phyloP scores from a whole-genome alignment of 2,888 invertebrate genomes.

The Ichneumoninae sp. region DNA sequence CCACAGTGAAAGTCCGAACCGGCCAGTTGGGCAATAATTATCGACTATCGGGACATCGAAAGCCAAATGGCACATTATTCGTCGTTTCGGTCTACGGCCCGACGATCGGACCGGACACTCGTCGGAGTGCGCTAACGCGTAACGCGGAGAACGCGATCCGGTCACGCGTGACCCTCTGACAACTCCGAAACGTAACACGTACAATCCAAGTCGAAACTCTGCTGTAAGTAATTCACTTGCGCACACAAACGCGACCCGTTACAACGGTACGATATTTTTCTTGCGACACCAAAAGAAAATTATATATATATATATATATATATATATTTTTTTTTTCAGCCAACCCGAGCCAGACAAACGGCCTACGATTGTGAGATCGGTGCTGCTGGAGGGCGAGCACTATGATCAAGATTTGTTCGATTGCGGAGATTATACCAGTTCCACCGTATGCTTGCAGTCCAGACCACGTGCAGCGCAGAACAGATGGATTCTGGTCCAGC shows the following conservation, averaged over 20 bases:
- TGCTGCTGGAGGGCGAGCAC: constrained; percentile 15
- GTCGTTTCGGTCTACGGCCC: constrained; percentile 30
- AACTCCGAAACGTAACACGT: constrained; percentile 7
- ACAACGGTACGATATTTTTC: constrained; percentile 55
- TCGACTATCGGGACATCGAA: constrained; percentile 47
- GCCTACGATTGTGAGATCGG: constrained; percentile 43
- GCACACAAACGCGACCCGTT: constrained; percentile 40
- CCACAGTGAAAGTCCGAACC: constrained; percentile 37
- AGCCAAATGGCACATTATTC: not conserved
- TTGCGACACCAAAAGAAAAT: constrained; percentile 39
- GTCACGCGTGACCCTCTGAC: constrained; percentile 46
- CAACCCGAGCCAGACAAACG: constrained; percentile 17
- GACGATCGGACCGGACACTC: constrained; percentile 23
- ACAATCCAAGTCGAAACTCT: constrained; percentile 14
- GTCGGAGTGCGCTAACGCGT: constrained; percentile 40
- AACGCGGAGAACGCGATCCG: constrained; percentile 44
- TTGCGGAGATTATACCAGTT: constrained; percentile 18
- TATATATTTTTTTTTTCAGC: not conserved
- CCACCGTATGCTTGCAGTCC: not conserved
- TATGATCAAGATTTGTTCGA: constrained; percentile 32
- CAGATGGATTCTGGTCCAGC: not conserved
- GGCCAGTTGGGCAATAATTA: constrained; percentile 58
- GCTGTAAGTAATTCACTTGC: constrained; percentile 42
- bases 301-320: not conserved
- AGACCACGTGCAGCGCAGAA: not conserved